Conservation (phyloP, 2,797 vertebrate species). For the Pseudochirops cupreus region DNA sequence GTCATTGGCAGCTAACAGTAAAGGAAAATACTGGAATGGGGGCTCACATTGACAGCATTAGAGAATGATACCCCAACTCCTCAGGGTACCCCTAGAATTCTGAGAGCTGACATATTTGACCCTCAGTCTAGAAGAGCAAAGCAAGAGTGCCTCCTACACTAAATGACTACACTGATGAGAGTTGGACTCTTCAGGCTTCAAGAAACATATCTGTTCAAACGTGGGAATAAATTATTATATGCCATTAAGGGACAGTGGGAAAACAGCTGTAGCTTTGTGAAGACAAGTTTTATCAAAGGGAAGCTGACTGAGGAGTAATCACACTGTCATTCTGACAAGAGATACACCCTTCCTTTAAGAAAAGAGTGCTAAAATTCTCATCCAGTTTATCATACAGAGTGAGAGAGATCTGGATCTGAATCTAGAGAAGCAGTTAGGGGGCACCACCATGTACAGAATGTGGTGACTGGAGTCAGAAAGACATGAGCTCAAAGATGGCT, state of each 20-base stretch:
- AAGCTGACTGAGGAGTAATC: neutral
- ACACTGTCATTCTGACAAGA: neutral
- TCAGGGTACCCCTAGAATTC: neutral
- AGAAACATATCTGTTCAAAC: neutral
- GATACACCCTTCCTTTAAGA: neutral
- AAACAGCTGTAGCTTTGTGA: neutral
- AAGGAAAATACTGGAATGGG: neutral
- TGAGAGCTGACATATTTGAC: neutral
- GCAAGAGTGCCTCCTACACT: neutral
- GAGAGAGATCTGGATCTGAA: neutral
- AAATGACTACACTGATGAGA: neutral
- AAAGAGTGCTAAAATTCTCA: conserved; percentile 23
- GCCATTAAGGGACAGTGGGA: neutral
- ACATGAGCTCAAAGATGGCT: neutral
- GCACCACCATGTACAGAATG: neutral
- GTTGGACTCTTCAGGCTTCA: neutral
- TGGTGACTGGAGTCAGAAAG: neutral
- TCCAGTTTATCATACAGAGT: neutral
- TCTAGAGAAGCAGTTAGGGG: neutral
- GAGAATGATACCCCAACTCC: neutral
- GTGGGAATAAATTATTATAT: neutral
- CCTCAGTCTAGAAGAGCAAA: neutral
- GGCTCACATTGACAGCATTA: neutral
- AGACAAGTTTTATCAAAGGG: neutral
- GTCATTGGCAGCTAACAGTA: neutral